Percentiles rank a stretch among this genome's conserved stretches.
phyloP scores from a whole-genome alignment of 2,113 vertebrate species.

The Xiphophorus hellerii region DNA sequence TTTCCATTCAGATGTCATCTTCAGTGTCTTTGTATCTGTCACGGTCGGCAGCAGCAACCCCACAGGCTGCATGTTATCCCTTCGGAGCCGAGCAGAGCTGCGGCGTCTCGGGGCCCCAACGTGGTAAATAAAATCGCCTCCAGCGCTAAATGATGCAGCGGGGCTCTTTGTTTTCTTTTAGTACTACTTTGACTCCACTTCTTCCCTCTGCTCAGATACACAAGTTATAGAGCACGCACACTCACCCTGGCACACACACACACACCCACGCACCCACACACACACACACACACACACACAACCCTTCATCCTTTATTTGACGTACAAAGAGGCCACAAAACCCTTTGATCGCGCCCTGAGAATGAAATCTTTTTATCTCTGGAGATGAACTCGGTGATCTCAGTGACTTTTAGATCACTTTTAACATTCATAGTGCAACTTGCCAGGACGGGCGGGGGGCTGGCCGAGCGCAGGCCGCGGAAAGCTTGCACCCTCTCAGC shows the following conservation, averaged over 20 bases:
- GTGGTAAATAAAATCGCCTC: constrained; percentile 64
- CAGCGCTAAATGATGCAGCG: constrained; percentile 38
- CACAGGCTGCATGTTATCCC: constrained; percentile 56
- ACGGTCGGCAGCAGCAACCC: constrained; percentile 45
- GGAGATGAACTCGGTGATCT: constrained; percentile 65
- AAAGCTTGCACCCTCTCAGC: constrained; percentile 63
- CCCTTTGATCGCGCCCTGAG: constrained; percentile 61
- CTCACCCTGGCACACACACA: neutral
- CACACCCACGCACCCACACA: accelerated
- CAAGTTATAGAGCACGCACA: constrained; percentile 34
- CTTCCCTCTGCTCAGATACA: constrained; percentile 11
- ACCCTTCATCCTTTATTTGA: constrained; percentile 52
- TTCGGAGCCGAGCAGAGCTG: constrained; percentile 56
- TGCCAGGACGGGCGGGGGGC: constrained; percentile 25
- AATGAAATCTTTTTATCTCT: constrained; percentile 51
- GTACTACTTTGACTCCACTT: constrained; percentile 16
- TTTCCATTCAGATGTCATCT: constrained; percentile 37
- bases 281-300: neutral
- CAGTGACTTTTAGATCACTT: constrained; percentile 51
- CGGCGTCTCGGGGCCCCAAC: constrained; percentile 50
- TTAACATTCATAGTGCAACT: constrained; percentile 57
- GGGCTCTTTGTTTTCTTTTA: constrained; percentile 47
- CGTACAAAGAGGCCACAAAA: constrained; percentile 58
- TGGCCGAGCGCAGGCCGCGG: constrained; percentile 33
- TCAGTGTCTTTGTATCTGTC: constrained; percentile 30